Evolutionary conservation across 2,888 invertebrate species (phyloP).

Genomic region (Agrochola lota): DNA sequence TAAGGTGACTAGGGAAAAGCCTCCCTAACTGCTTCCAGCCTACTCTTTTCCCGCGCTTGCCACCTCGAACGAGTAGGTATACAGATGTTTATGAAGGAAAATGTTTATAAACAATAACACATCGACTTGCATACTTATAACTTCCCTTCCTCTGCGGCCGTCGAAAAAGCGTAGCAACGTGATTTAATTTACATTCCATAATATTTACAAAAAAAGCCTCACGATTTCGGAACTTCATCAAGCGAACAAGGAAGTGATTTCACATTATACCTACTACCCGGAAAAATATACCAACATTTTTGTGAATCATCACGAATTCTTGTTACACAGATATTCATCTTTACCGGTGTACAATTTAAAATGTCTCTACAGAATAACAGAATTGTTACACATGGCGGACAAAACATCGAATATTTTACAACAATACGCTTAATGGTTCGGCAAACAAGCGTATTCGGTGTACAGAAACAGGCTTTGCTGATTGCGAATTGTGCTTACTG

Average conservation of each 20-base stretch:
- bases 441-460: slow-evolving; percentile 77
- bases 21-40: not conserved
- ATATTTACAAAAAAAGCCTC: slow-evolving; percentile 44
- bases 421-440: slow-evolving; percentile 76
- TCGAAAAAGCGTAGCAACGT: slow-evolving; percentile 51
- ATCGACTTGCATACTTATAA: slow-evolving; percentile 38
- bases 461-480: slow-evolving; percentile 84
- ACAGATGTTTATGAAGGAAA: slow-evolving; percentile 21
- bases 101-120: slow-evolving; percentile 50
- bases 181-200: slow-evolving; percentile 56
- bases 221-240: slow-evolving; percentile 49
- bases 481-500: slow-evolving; percentile 88
- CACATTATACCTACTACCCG: slow-evolving; percentile 19
- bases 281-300: slow-evolving; percentile 51
- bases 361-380: slow-evolving; percentile 55
- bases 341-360: slow-evolving; percentile 52
- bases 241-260: slow-evolving; percentile 54
- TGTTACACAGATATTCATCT: slow-evolving; percentile 41
- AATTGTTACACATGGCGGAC: slow-evolving; percentile 55
- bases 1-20: not conserved
- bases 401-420: slow-evolving; percentile 70
- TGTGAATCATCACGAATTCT: slow-evolving; percentile 39
- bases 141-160: slow-evolving; percentile 31
- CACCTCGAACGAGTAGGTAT: not conserved
- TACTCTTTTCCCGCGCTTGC: not conserved